A percentile compares a stretch with the other conserved stretches of the same genome.
Conservation (phyloP, 2,113 vertebrate species). For the Zingel zingel region DNA sequence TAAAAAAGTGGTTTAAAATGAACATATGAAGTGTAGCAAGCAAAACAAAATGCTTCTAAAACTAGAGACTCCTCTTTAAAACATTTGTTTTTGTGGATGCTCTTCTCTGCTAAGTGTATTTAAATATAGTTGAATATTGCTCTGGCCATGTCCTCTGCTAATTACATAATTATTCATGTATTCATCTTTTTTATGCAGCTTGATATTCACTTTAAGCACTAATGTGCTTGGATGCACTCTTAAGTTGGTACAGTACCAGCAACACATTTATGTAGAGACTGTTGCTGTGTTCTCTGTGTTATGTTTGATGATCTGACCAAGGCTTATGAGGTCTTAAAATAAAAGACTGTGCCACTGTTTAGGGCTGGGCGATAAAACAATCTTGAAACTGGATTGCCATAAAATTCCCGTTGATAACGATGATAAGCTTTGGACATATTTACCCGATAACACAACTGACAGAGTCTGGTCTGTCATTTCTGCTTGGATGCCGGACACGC, state of each 20-base stretch:
- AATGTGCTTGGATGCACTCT: conserved; percentile 21
- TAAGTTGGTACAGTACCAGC: not conserved
- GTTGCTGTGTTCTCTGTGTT: not conserved
- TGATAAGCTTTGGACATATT: too few relatives aligned
- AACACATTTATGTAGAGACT: not conserved
- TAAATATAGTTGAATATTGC: conserved; percentile 5
- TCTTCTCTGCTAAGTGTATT: not conserved
- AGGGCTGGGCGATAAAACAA: too few relatives aligned
- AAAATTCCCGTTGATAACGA: too few relatives aligned
- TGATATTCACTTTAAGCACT: conserved; percentile 12
- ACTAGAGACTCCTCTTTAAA: conserved; percentile 2
- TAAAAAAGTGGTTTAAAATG: not conserved
- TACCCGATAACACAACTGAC: too few relatives aligned
- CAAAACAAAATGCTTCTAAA: not conserved
- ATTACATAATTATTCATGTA: conserved; percentile 53
- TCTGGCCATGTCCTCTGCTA: conserved; percentile 27
- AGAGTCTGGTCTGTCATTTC: too few relatives aligned
- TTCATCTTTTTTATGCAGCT: conserved; percentile 45
- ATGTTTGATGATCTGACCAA: not conserved
- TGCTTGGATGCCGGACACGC: too few relatives aligned
- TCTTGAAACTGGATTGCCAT: too few relatives aligned
- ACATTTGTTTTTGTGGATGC: conserved; percentile 1
- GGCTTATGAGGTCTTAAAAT: not conserved
- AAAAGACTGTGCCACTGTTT: not conserved
- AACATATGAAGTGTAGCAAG: not conserved